Evolutionary conservation across 1,140 invertebrate genomes (phyloP), one percentile per base, ranked within the genome.

Genomic region (Hypsibius dujardini): DNA sequence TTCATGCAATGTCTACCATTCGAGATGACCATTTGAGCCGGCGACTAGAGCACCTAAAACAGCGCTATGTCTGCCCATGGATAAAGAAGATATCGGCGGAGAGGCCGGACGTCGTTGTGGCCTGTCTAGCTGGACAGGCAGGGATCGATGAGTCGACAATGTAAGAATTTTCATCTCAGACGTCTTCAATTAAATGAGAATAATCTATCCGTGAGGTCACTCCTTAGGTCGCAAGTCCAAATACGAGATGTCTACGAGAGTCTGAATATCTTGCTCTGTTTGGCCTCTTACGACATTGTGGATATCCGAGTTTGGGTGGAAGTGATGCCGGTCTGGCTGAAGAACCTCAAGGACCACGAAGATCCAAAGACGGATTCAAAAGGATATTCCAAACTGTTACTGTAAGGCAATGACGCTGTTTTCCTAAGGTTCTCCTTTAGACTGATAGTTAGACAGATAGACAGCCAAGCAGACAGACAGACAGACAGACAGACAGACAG

Each of bases 301-400:
- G 62, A 67, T 42, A 67, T 67, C 45, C 62, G 62, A 12, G 62
- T 67, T 42, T 67, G 62, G 62, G 62, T 67, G 62, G 62, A 67
- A 45, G 62, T 67, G 12, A 67, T 67, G 62, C 62, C 62, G 62
- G 62, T 67, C 62, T 67, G 62, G 62, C 42, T 67, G 42, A 67
- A 3, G 42, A 67, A 12, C 42, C 62, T 67, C 12, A 67, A 67
- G 45, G 45, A 67, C 45, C 42, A 67, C 42, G 62, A 67, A 67
- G 42, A 67, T 42, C 62, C 62, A 42, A 67, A 67, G 42, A 42
- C 62, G 12, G 62, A 67, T 67, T 12, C 42, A 12, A 67, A 67
- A 67, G 62, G 62, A 3, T 67, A 67, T 42, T 67, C 62, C 3
- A 67, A 67, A 42, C 62, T 67, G 12, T 42, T 67, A 42, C 62